Evolutionary conservation across 2,888 invertebrate genomes (phyloP).

Genomic region (Drosophila anceps): DNA sequence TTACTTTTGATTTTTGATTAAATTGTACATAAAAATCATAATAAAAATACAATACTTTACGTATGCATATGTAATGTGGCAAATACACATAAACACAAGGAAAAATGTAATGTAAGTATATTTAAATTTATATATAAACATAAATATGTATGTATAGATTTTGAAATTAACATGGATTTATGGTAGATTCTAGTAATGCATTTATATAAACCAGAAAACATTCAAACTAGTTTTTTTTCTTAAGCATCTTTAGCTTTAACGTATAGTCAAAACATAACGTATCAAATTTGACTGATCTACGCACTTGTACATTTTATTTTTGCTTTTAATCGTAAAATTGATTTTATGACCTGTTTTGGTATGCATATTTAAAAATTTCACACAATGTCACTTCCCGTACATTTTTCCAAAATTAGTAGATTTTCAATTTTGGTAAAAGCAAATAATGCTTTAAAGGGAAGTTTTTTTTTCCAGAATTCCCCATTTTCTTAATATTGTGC

Average conservation of each 20-base stretch:
- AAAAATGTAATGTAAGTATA: slow-evolving; percentile 40
- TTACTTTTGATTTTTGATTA: slow-evolving; percentile 65
- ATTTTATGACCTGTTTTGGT: slow-evolving; percentile 13
- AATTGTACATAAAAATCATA: slow-evolving; percentile 67
- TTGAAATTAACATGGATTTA: slow-evolving; percentile 58
- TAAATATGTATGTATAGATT: slow-evolving; percentile 57
- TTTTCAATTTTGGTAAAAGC: slow-evolving; percentile 14
- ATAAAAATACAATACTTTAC: slow-evolving; percentile 67
- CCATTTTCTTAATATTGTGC: slow-evolving; percentile 10
- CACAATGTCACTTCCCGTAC: slow-evolving; percentile 8
- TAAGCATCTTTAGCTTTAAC: slow-evolving; percentile 30
- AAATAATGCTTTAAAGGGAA: not conserved
- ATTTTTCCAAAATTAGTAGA: slow-evolving; percentile 10
- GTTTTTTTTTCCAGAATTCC: not conserved
- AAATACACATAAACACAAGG: slow-evolving; percentile 60
- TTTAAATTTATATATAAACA: slow-evolving; percentile 63
- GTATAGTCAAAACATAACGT: slow-evolving; percentile 14
- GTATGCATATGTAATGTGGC: slow-evolving; percentile 51
- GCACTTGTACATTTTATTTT: slow-evolving; percentile 23
- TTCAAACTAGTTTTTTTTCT: no score
- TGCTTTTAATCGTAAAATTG: slow-evolving; percentile 30
- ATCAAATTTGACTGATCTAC: slow-evolving; percentile 28
- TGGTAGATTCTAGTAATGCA: slow-evolving; percentile 13
- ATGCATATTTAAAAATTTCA: slow-evolving; percentile 31
- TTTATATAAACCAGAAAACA: no score